A percentile compares a stretch with the other conserved stretches of the same genome.
These are phyloP conservation scores for Nematolebias whitei DNA, from an alignment of 2,113 vertebrate species.

Conservation along the genomic window DNA sequence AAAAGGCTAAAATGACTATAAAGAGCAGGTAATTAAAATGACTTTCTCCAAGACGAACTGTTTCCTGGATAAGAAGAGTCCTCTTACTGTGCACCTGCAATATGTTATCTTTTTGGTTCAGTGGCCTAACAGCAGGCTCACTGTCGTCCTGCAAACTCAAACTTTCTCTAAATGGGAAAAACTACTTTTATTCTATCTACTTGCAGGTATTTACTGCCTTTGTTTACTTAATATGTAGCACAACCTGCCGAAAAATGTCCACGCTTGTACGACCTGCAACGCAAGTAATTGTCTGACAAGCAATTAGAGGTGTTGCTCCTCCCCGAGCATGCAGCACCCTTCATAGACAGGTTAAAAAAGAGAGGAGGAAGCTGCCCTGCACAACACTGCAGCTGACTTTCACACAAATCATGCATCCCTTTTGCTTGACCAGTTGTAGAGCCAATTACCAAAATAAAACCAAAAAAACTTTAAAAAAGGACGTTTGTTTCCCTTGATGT, in stretches of 20 bases:
- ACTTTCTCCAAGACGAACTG: conserved; percentile 48
- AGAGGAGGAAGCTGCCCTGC: conserved; percentile 7
- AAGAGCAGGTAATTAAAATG: conserved; percentile 72
- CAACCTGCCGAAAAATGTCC: not conserved
- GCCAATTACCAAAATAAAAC: conserved; percentile 43
- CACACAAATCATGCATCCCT: conserved; percentile 37
- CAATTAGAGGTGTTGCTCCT: conserved; percentile 20
- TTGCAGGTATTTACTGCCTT: not conserved
- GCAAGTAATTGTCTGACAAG: not conserved
- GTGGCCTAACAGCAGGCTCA: conserved; percentile 38
- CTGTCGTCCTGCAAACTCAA: conserved; percentile 7
- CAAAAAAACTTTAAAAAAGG: conserved; percentile 26
- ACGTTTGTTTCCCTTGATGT: conserved; percentile 40
- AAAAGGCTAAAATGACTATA: conserved; percentile 51
- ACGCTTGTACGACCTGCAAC: not conserved
- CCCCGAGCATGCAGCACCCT: not conserved
- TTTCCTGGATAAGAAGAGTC: conserved; percentile 36
- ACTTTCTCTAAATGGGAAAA: conserved; percentile 2
- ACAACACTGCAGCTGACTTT: not conserved
- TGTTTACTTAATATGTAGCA: not conserved
- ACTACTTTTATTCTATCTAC: conserved; percentile 4
- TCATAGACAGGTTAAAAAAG: conserved; percentile 8
- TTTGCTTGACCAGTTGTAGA: conserved; percentile 40
- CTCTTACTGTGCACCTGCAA: conserved; percentile 25
- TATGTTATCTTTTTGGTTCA: conserved; percentile 33